These are phyloP conservation scores for Sylvilagus bachmani DNA, from an alignment of 2,113 vertebrate species.

Conservation along the genomic window DNA sequence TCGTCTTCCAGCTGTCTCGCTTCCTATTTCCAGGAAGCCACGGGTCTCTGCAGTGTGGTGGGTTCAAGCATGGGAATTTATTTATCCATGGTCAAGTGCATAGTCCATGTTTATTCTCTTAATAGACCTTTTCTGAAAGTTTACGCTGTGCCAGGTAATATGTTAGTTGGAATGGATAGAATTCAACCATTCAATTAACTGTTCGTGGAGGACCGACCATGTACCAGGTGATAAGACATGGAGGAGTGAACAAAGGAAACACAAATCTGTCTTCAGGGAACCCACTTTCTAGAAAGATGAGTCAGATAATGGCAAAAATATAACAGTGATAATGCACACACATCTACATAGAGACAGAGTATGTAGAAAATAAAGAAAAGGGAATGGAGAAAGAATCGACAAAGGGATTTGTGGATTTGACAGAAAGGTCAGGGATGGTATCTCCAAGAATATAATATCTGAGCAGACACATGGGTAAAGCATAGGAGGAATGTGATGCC, in stretches of 20 bases:
- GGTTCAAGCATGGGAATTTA: slow-evolving; percentile 68
- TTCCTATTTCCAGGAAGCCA: slow-evolving; percentile 76
- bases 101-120: neutral
- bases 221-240: neutral
- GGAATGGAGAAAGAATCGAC: neutral
- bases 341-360: neutral
- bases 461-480: neutral
- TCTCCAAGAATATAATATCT: neutral
- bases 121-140: neutral
- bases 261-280: neutral
- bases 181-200: neutral
- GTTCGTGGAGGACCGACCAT: slow-evolving; percentile 26
- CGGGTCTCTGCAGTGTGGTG: slow-evolving; percentile 60
- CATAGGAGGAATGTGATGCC: neutral
- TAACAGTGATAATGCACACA: rapidly evolving
- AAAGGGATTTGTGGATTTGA: neutral
- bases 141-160: slow-evolving; percentile 24
- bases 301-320: no score
- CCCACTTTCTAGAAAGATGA: neutral
- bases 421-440: neutral
- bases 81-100: slow-evolving; percentile 47
- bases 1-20: slow-evolving; percentile 84
- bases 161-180: neutral
- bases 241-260: neutral
- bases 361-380: neutral